phyloP scores from a whole-genome alignment of 1,140 invertebrate species.

The Conopomorpha cramerella region DNA sequence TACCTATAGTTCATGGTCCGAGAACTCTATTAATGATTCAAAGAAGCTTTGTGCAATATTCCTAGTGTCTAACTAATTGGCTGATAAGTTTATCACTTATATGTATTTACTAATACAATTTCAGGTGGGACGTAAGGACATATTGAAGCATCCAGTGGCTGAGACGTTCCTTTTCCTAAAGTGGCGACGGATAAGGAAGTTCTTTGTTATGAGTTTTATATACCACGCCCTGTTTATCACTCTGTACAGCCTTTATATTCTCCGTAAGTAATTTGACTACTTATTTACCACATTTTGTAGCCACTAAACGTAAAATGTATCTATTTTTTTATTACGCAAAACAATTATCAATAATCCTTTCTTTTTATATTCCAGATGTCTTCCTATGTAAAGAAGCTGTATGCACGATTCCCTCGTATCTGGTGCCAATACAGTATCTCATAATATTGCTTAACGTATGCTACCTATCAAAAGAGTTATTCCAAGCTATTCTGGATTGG shows the following conservation, averaged over 20 bases:
- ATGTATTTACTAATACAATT: too few species aligned
- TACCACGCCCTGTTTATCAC: conserved; percentile 78
- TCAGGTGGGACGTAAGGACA: conserved; percentile 71
- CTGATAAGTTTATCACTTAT: too few species aligned
- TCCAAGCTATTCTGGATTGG: conserved; percentile 68
- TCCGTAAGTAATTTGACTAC: conserved; percentile 64
- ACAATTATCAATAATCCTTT: too few species aligned
- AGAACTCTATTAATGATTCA: too few species aligned
- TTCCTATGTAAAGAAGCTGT: conserved; percentile 38
- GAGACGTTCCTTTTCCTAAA: conserved; percentile 82
- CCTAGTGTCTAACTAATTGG: too few species aligned
- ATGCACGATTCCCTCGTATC: conserved; percentile 53
- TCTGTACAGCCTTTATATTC: conserved; percentile 72
- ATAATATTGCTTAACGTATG: conserved; percentile 66
- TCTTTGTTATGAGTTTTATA: conserved; percentile 78
- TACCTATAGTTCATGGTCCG: too few species aligned
- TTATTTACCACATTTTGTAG: too few species aligned
- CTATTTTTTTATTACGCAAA: too few species aligned
- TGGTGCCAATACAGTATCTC: conserved; percentile 61
- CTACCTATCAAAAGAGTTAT: conserved; percentile 72
- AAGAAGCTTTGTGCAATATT: too few species aligned
- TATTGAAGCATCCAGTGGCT: conserved; percentile 79
- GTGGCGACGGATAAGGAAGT: conserved; percentile 82
- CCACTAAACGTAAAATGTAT: too few species aligned
- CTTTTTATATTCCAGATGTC: conserved; percentile 40